Evolutionary conservation across 2,888 invertebrate genomes (phyloP).

Genomic region (Drosophila seclusa): DNA sequence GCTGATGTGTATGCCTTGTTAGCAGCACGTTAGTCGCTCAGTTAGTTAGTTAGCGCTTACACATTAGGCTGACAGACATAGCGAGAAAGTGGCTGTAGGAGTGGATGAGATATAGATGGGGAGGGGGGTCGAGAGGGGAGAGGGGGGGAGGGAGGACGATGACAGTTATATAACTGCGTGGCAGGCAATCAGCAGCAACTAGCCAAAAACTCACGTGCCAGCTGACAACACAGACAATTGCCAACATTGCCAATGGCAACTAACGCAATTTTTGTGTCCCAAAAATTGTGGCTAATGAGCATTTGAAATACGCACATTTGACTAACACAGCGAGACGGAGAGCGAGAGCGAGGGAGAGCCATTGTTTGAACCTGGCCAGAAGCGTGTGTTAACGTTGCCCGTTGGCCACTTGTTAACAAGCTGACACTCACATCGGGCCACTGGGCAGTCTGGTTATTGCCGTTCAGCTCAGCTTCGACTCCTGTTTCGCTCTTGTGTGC

Average conservation of each 20-base stretch:
- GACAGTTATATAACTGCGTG: conserved; percentile 32
- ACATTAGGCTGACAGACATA: conserved; percentile 48
- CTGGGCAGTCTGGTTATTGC: conserved; percentile 40
- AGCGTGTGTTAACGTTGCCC: conserved; percentile 46
- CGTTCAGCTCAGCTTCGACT: conserved; percentile 31
- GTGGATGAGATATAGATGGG: background rate
- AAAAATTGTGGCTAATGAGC: conserved; percentile 75
- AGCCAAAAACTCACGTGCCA: conserved; percentile 49
- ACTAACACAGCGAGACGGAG: conserved; percentile 28
- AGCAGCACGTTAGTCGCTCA: conserved; percentile 62
- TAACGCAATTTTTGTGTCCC: conserved; percentile 62
- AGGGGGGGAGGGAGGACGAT: background rate
- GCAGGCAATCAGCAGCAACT: conserved; percentile 51
- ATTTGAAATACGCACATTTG: conserved; percentile 74
- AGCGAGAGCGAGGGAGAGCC: background rate
- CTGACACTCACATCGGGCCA: conserved; percentile 65
- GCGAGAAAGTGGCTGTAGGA: background rate
- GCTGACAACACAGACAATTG: conserved; percentile 61
- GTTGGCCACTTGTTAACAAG: conserved; percentile 73
- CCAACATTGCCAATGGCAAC: conserved; percentile 70
- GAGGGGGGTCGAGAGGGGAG: background rate
- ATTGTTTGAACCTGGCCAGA: conserved; percentile 38
- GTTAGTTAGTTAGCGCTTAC: conserved; percentile 68
- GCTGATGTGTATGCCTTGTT: conserved; percentile 43
- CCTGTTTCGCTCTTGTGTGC: conserved; percentile 58